Base-by-base conservation (phyloP, 1,140 invertebrate genomes). In the Lucilia sericata region DNA sequence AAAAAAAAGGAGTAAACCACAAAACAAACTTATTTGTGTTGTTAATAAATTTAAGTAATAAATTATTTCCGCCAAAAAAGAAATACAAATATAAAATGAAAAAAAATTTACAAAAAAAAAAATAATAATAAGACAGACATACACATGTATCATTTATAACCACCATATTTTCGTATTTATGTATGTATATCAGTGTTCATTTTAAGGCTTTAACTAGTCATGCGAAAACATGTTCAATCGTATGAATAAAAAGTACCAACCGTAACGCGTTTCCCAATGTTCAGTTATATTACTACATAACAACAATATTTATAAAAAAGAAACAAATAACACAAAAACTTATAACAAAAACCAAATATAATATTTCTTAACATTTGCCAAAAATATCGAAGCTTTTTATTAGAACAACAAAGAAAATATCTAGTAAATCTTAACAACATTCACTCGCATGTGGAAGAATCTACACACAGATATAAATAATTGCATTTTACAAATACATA, bases 121-220 rank as follows among this genome's bases (percentile, higher is more conserved):
- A 42, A 49, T 34, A 49, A 80, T n/a, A 76, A 21, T 8, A 49
- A 80, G 51, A 13, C 51, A 12, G 51, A n/a, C 13, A 55, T 12
- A 76, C 30, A 49, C 76, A 80, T 80, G 76, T 80, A 80, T 80
- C 76, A 80, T 80, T 80, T 80, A 49, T 80, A 80, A 80, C 19
- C 76, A 49, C 42, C 42, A 42, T 42, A 42, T 42, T 42, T 42
- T 42, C 2, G 42, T 25, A 80, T 80, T 51, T 80, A 42, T 17
- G 42, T 80, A 42, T 17, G 42, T 47, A 80, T 70, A 70, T 14
- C 14, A 25, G 42, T 49, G 10, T 47, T 42, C 75, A n/a, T 30
- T 36, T 14, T 36, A 78, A 19, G 76, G 42, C 76, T 51, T 25
- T 80, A 80, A 49, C 76, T 80, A 80, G 76, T 80, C 42, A 80